Evolutionary conservation across 2,888 invertebrate species (phyloP).

Genomic region (Pristionchus japonicus): DNA sequence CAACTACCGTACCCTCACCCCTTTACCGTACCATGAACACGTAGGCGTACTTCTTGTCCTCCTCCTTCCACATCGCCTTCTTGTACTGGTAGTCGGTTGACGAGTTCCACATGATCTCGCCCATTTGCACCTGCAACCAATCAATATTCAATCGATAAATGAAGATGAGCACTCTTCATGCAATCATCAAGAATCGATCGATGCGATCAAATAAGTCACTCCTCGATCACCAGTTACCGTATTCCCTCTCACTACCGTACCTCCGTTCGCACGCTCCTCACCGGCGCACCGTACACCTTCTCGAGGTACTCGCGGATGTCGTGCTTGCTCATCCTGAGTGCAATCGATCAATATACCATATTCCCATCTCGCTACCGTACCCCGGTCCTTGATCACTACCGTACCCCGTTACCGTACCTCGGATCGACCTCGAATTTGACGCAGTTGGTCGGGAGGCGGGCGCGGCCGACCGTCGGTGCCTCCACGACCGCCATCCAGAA

Average conservation of each 20-base stretch:
- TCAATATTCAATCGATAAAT: neutral
- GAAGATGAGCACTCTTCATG: neutral
- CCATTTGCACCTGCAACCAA: slow-evolving; percentile 64
- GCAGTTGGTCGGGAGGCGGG: slow-evolving; percentile 82
- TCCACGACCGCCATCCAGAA: slow-evolving; percentile 95
- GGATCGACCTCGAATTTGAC: slow-evolving; percentile 91
- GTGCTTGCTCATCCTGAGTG: slow-evolving; percentile 87
- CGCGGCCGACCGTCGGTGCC: slow-evolving; percentile 77
- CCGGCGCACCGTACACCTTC: slow-evolving; percentile 92
- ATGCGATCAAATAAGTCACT: neutral
- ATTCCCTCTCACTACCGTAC: slow-evolving; percentile 33
- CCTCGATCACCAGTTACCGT: neutral
- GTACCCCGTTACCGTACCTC: slow-evolving; percentile 77
- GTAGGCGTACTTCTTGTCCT: slow-evolving; percentile 72
- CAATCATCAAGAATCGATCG: neutral
- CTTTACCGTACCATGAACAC: slow-evolving; percentile 67
- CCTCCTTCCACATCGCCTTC: slow-evolving; percentile 73
- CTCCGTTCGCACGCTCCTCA: slow-evolving; percentile 84
- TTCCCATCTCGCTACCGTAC: neutral
- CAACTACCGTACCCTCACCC: neutral
- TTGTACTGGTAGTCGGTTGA: slow-evolving; percentile 60
- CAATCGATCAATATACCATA: slow-evolving; percentile 43
- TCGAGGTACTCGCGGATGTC: slow-evolving; percentile 94
- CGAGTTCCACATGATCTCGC: slow-evolving; percentile 68
- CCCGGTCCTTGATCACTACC: too few species aligned